Evolutionary conservation across 2,797 vertebrate genomes (phyloP), one percentile per base, ranked within the genome.

Genomic region (Pipistrellus nathusii): DNA sequence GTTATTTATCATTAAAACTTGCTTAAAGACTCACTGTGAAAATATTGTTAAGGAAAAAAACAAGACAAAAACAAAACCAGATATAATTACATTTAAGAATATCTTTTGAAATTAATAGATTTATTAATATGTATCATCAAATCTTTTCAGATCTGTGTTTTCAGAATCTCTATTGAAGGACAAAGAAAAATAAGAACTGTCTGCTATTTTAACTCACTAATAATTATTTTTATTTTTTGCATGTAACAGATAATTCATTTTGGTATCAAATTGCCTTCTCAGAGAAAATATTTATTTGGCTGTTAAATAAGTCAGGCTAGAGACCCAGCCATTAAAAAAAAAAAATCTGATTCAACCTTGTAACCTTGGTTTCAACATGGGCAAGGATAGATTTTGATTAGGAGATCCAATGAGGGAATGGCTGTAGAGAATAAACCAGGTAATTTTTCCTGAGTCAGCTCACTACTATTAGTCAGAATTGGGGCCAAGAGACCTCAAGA

Each of bases 1-100:
- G 27, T 81, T 78, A 82, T 48, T 14, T 90, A 55, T 72, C 84
- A 86, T 85, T 91, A 72, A 93, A 82, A 90, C 48, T 94, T 85
- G 20, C 35, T 69, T 83, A 23, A 73, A 89, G 17, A 84, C 87
- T 62, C 38, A 57, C 76, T 73, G 27, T 87, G 13, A 71, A 85
- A 82, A 91, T 76, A 76, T 12, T 77, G 8, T 76, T 85, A 69
- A 72, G 69, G 23, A 88, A 88, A 90, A 48, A 59, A 27, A 27
- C 57, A 62, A 14, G 44, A 30, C 53, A 57, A 57, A 57, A 57
- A 11, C 55, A 11, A 57, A 57, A 57, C 23, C 59, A 55, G 13
- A 81, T 55, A 64, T 73, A 57, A 83, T 30, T 85, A 27, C 10
- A 55, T 38, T 62, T 48, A 68, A 86, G 59, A 53, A 30, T 69